Base-by-base conservation (phyloP, 2,797 vertebrate species). In the Hoplostethus mediterraneus region DNA sequence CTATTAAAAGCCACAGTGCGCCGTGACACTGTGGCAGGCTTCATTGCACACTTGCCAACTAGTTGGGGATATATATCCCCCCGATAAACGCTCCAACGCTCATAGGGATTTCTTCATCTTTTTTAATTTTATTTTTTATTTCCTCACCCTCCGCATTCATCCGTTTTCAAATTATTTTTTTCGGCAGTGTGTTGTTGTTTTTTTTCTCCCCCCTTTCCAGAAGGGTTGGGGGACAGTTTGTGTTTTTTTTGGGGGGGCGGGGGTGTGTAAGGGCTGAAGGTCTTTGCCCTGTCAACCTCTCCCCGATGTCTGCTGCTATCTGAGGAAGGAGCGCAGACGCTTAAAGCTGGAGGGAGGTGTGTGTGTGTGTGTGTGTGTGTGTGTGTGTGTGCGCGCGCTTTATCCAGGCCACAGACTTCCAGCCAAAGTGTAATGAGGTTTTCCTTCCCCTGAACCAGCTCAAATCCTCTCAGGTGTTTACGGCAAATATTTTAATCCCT, bases 11-110 rank as follows among this genome's bases (percentile, higher is more conserved):
- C 86, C 91, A 89, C 88, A 85, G 87, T 33, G 71, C 84, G 84
- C 77, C 87, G 78, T 93, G 93, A 93, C 91, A 92, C 90, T 79
- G 86, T 94, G 91, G 89, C 88, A 92, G 86, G 92, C 93, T 92
- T 87, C 87, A 84, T 80, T 85, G 91, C 91, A 90, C 92, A 90
- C 88, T 85, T 89, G 90, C 89, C 90, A 89, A 83, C 87, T 89
- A 88, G 90, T 90, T 85, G 80, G 85, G 89, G 87, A 90, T 86
- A 91, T 84, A 84, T 89, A 88, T 88, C 85, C 87, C 85, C 85
- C 79, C 79, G 85, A 92, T 92, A 94, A 94, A 95, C 59, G 84
- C 88, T 92, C 83, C 86, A 81, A 61, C 55, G 81, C 89, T 89
- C 87, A 73, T 75, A 81, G 90, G 89, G 88, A 92, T 92, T 92